A percentile compares a stretch with the other conserved stretches of the same genome.
Conservation (phyloP, 2,113 vertebrate genomes). For the Cyprinodon brontotheroides region DNA sequence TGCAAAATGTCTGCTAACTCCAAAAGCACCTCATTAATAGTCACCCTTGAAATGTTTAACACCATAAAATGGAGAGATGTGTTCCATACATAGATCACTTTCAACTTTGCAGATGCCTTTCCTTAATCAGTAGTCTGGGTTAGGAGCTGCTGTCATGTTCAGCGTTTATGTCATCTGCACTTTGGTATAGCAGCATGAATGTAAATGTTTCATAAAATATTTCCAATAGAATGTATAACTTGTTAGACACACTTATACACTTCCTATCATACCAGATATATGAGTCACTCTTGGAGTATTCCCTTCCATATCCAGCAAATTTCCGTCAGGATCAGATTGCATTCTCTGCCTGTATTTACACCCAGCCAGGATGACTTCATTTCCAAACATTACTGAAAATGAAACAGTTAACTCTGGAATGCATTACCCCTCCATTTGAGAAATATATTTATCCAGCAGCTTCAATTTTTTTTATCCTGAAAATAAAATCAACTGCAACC, state of each 20-base stretch:
- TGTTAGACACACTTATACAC: constrained; percentile 34
- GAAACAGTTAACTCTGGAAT: constrained; percentile 64
- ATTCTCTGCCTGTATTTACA: constrained; percentile 78
- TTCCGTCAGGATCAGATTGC: constrained; percentile 46
- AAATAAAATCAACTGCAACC: not conserved
- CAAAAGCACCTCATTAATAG: constrained; percentile 41
- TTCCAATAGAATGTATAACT: constrained; percentile 1
- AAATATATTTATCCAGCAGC: not conserved
- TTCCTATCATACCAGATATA: constrained; percentile 50
- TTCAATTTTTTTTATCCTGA: not conserved
- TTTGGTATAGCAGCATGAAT: constrained; percentile 20
- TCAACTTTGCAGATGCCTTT: constrained; percentile 47
- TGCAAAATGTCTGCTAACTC: constrained; percentile 24
- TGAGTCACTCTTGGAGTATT: constrained; percentile 55
- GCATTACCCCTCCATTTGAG: too few species aligned
- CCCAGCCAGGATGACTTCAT: constrained; percentile 38
- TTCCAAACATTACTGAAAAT: constrained; percentile 61
- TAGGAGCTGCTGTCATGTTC: constrained; percentile 14
- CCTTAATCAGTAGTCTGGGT: constrained; percentile 33
- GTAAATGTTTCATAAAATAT: constrained; percentile 36
- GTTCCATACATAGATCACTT: constrained; percentile 55
- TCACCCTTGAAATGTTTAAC: constrained; percentile 57
- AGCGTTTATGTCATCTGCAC: constrained; percentile 16
- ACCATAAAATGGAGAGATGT: constrained; percentile 46
- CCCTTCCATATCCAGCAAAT: constrained; percentile 63